Conservation (phyloP, 2,797 vertebrate genomes). For the Tapera naevia region DNA sequence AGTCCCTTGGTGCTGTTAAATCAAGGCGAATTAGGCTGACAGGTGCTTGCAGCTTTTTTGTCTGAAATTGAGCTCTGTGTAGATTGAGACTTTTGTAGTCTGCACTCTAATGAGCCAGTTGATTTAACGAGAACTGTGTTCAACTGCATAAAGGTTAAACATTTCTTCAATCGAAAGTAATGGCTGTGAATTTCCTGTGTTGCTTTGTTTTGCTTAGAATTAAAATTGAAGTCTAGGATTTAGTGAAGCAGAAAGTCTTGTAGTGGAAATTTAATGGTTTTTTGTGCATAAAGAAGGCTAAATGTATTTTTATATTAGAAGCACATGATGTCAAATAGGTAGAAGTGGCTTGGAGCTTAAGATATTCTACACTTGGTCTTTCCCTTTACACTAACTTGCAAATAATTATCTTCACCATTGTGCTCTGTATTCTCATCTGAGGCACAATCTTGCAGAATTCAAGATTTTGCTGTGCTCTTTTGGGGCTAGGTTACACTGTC, state of each 20-base stretch:
- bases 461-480: not conserved
- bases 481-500: not conserved
- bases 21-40: not conserved
- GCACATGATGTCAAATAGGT: not conserved
- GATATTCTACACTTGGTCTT: not conserved
- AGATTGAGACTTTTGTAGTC: not conserved
- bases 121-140: not conserved
- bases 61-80: not conserved
- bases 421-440: not conserved
- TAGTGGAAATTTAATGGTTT: not conserved
- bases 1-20: not conserved
- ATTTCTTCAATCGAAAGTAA: not conserved
- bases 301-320: not conserved
- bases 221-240: not conserved
- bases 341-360: not conserved
- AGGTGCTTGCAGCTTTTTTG: not conserved
- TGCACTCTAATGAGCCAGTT: not conserved
- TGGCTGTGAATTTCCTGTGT: not conserved
- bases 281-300: not conserved
- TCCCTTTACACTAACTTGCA: not conserved
- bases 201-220: not conserved
- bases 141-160: not conserved
- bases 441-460: not conserved
- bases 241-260: not conserved
- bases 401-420: not conserved